Evolutionary conservation across 2,113 vertebrate genomes (phyloP).

Genomic region (Pontoporia blainvillei): DNA sequence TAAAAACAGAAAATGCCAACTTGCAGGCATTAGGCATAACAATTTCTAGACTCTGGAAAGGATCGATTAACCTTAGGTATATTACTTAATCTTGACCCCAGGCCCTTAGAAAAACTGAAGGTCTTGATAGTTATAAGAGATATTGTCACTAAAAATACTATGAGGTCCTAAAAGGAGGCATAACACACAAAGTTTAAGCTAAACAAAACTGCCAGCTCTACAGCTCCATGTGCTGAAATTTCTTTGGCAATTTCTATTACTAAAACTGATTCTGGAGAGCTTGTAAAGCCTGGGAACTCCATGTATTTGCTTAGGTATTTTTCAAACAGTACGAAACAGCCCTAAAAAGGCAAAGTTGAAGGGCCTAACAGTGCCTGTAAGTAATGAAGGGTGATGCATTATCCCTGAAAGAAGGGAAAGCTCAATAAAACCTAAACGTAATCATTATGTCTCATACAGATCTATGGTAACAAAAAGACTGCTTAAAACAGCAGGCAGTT

Average conservation of each 20-base stretch:
- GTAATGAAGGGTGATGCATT: not conserved
- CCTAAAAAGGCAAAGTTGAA: not conserved
- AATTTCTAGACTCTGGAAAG: not conserved
- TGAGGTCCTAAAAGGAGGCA: not conserved
- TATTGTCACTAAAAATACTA: not conserved
- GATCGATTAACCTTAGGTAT: not conserved
- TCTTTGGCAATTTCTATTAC: not conserved
- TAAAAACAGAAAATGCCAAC: not conserved
- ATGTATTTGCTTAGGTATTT: not conserved
- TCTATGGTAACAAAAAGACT: not conserved
- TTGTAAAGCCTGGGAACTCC: not conserved
- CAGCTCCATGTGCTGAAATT: not conserved
- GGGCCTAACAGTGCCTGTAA: not conserved
- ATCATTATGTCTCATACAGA: not conserved
- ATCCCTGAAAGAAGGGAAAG: not conserved
- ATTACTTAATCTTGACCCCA: not conserved
- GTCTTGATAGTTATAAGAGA: not conserved
- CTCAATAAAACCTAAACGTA: not conserved
- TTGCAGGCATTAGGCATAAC: not conserved
- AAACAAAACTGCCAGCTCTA: not conserved
- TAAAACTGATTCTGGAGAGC: not conserved
- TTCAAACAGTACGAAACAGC: not conserved
- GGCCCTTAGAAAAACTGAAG: not conserved
- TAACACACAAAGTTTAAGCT: not conserved
- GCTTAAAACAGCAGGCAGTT: not conserved